Evolutionary conservation across 2,113 vertebrate genomes (phyloP).

Genomic region (Syrmaticus mikado): DNA sequence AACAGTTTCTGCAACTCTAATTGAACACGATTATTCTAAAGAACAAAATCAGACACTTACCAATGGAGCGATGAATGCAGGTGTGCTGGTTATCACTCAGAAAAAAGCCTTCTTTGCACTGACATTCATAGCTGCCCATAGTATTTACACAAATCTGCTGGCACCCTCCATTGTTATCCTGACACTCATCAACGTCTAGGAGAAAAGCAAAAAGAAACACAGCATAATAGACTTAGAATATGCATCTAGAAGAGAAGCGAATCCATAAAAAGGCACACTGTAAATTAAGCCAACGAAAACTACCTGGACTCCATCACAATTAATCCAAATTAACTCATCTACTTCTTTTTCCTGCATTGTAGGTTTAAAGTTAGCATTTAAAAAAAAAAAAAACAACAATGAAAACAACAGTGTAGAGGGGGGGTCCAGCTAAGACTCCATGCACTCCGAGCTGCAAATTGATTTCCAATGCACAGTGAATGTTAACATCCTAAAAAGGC

Average conservation of each 20-base stretch:
- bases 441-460: conserved; percentile 13
- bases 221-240: background rate
- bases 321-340: conserved; percentile 24
- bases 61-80: conserved; percentile 96
- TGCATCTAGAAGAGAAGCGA: background rate
- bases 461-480: conserved; percentile 53
- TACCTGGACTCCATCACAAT: background rate
- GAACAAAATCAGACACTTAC: conserved; percentile 76
- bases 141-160: conserved; percentile 97
- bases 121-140: conserved; percentile 98
- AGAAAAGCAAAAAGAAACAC: background rate
- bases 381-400: background rate
- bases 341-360: background rate
- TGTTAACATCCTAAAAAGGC: conserved; percentile 33
- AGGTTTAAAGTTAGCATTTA: background rate
- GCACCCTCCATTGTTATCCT: conserved; percentile 96
- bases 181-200: conserved; percentile 94
- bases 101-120: conserved; percentile 93
- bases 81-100: conserved; percentile 99
- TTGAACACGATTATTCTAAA: background rate
- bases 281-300: background rate
- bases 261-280: background rate
- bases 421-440: background rate
- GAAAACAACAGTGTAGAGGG: background rate
- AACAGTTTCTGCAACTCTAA: background rate